Conservation (phyloP, 2,797 vertebrate genomes). For the Paramormyrops hopkinsi region DNA sequence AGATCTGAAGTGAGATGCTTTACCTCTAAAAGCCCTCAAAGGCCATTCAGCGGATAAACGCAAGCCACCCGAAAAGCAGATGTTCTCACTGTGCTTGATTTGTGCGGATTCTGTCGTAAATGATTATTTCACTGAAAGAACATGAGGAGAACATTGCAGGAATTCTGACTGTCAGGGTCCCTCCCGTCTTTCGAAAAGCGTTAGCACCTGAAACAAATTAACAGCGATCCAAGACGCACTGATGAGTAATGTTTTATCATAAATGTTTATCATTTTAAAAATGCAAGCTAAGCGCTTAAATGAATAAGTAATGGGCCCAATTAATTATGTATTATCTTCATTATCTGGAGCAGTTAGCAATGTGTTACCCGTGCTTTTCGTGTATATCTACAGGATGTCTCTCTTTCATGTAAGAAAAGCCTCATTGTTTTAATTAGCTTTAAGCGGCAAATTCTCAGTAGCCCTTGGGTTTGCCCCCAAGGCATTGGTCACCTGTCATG, state of each 20-base stretch:
- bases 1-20: neutral
- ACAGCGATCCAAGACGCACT: neutral
- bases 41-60: neutral
- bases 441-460: neutral
- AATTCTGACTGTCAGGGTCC: neutral
- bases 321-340: conserved; percentile 4
- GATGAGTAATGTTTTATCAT: conserved; percentile 6
- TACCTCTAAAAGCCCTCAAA: neutral
- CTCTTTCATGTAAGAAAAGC: neutral
- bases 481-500: neutral
- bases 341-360: neutral
- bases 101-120: neutral
- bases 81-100: neutral
- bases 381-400: neutral
- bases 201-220: neutral
- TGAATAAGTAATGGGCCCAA: neutral
- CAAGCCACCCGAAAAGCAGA: neutral
- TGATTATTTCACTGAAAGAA: neutral
- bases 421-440: neutral
- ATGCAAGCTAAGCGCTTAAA: conserved; percentile 2
- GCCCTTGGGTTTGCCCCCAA: neutral
- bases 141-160: neutral
- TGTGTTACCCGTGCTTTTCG: neutral
- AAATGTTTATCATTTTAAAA: conserved; percentile 9
- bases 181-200: neutral